Evolutionary conservation across 2,797 vertebrate genomes (phyloP), one percentile per base, ranked within the genome.

Genomic region (Poeciliopsis paucimaculata): DNA sequence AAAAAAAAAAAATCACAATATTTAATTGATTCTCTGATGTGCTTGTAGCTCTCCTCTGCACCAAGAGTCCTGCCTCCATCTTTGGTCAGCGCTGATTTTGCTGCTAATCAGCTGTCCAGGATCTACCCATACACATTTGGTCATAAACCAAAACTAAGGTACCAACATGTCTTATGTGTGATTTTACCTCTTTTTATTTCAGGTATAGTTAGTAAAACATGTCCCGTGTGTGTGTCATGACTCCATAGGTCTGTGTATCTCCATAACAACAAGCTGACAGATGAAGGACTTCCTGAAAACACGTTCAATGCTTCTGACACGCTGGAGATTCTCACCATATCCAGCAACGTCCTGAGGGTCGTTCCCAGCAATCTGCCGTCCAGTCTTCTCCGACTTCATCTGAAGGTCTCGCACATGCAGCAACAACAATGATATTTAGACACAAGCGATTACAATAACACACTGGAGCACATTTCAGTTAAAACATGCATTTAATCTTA

Each of bases 191-290:
- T 41, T 5, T 1, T 47, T 45, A 0, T 16, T 82, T 13, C 2
- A 74, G 0, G 62, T 34, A 23, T 41, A 15, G 72, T 6, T 18
- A 18, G 49, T 74, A 45, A 73, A 46, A 68, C 10, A 5, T 57
- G 1, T 77, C 60, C 28, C 11, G 62, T 26, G 51, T 68, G 9
- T 46, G 41, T 26, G 60, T 77, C 10, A 1, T 79, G 46, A 10
- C 45, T 66, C 18, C 18, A 20, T 92, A 99, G 98, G 90, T 99
- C 98, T 0, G 97, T 99, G 70, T 99, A 99, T 93, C 97, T 99
- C 78, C 98, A 99, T 86, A 99, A 99, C 95, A 99, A 99, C 95
- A 98, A 98, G 91, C 94, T 99, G 91, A 96, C 96, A 0, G 97
- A 99, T 3, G 94, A 95, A 0, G 98, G 97, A 8, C 94, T 99